Percentiles rank a stretch among this genome's conserved stretches.
These are phyloP conservation scores for Drosophila dives DNA, from an alignment of 2,888 invertebrate genomes.

Conservation along the genomic window DNA sequence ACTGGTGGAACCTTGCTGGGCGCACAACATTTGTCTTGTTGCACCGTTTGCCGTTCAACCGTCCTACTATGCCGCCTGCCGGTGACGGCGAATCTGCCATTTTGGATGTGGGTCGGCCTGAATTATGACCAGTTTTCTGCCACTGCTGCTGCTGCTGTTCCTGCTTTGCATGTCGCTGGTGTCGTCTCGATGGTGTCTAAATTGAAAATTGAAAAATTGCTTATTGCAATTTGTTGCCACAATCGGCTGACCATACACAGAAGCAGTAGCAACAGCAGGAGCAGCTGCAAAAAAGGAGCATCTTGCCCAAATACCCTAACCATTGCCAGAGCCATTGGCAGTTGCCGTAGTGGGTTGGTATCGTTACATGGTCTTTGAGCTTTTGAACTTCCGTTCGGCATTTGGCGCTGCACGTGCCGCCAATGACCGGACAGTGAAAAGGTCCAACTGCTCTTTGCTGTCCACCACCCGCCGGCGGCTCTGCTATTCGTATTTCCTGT, in stretches of 20 bases:
- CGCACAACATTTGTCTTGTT: slow-evolving; percentile 61
- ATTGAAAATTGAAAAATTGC: slow-evolving; percentile 80
- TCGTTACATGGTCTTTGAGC: slow-evolving; percentile 73
- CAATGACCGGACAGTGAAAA: slow-evolving; percentile 19
- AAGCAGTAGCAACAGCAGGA: background rate
- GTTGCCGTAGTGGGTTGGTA: slow-evolving; percentile 15
- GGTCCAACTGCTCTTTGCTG: slow-evolving; percentile 7
- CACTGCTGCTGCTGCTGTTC: slow-evolving; percentile 28
- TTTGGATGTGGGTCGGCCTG: slow-evolving; percentile 28
- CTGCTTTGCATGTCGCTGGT: slow-evolving; percentile 63
- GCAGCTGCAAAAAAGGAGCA: background rate
- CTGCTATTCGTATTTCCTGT: slow-evolving; percentile 51
- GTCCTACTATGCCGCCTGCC: slow-evolving; percentile 17
- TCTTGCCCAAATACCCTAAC: slow-evolving; percentile 9
- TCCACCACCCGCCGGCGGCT: slow-evolving; percentile 47
- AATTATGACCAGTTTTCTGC: slow-evolving; percentile 57
- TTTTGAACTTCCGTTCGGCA: slow-evolving; percentile 72
- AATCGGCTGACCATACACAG: slow-evolving; percentile 67
- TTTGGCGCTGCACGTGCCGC: slow-evolving; percentile 72
- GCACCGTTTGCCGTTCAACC: slow-evolving; percentile 30
- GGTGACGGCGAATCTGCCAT: slow-evolving; percentile 39
- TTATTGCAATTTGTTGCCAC: slow-evolving; percentile 79
- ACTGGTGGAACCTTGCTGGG: slow-evolving; percentile 24
- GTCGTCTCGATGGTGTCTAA: slow-evolving; percentile 67
- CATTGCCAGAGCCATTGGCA: background rate